Evolutionary conservation across 2,113 vertebrate genomes (phyloP).

Genomic region (Merops nubicus): DNA sequence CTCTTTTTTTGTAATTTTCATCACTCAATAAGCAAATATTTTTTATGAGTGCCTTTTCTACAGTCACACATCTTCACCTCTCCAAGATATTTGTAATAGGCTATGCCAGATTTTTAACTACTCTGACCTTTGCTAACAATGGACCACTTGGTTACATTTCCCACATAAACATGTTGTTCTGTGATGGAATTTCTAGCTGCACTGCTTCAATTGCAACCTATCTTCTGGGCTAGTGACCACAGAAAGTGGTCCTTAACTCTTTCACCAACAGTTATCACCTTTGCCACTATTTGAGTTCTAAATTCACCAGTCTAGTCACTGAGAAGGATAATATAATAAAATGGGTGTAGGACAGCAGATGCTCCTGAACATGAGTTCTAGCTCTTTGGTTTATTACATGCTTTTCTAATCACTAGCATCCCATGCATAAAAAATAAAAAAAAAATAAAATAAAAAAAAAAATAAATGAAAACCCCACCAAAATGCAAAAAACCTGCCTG

Average conservation of each 20-base stretch:
- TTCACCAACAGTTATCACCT: neutral
- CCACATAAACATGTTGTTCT: neutral
- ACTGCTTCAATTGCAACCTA: neutral
- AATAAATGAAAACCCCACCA: neutral
- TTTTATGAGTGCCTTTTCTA: neutral
- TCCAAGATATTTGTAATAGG: neutral
- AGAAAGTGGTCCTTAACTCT: neutral
- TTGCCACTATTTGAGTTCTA: neutral
- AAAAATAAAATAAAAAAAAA: neutral
- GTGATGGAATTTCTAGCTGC: neutral
- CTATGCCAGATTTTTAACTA: neutral
- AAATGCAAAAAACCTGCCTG: neutral
- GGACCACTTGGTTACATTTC: neutral
- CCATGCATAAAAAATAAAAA: neutral
- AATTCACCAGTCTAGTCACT: neutral
- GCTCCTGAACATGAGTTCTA: neutral
- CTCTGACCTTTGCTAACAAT: neutral
- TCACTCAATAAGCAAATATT: neutral
- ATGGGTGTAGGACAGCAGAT: neutral
- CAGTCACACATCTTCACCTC: neutral
- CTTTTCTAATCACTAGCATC: neutral
- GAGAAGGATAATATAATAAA: neutral
- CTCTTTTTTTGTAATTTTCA: neutral
- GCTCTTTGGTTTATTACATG: neutral
- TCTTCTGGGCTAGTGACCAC: neutral